Percentiles rank a stretch among this genome's conserved stretches.
Conservation (phyloP, 2,888 invertebrate genomes). For the Sinelater perroti region DNA sequence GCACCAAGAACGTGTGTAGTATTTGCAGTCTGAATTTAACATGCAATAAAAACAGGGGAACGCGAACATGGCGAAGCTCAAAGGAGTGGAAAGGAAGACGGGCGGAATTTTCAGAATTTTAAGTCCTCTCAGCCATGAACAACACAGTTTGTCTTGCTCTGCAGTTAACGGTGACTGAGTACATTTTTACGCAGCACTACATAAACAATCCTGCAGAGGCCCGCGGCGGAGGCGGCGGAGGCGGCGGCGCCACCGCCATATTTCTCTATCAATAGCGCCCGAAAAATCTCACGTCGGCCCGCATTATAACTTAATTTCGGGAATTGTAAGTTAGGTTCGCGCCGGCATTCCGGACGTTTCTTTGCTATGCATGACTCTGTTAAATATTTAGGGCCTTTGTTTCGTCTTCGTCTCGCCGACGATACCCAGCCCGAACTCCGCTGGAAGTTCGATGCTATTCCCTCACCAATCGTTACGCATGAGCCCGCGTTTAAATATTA, state of each 20-base stretch:
- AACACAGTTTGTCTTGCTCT: conserved; percentile 18
- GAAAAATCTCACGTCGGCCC: conserved; percentile 23
- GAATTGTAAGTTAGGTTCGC: conserved; percentile 31
- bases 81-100: neutral
- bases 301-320: conserved; percentile 26
- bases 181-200: conserved; percentile 16
- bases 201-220: conserved; percentile 1
- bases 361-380: conserved; percentile 51
- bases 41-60: too few species aligned
- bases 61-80: too few species aligned
- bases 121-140: conserved; percentile 13
- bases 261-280: conserved; percentile 21
- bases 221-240: too few species aligned
- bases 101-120: conserved; percentile 3
- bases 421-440: conserved; percentile 33
- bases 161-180: conserved; percentile 13
- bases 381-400: conserved; percentile 49
- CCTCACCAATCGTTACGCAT: conserved; percentile 58
- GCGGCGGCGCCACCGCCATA: neutral
- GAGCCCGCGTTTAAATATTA: conserved; percentile 58
- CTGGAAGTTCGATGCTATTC: conserved; percentile 47
- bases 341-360: conserved; percentile 33
- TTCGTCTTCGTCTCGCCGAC: conserved; percentile 39
- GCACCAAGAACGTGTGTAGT: too few species aligned
- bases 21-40: conserved; percentile 2